These are phyloP conservation scores for Macropodus opercularis DNA, from an alignment of 2,797 vertebrate species.

Conservation along the genomic window DNA sequence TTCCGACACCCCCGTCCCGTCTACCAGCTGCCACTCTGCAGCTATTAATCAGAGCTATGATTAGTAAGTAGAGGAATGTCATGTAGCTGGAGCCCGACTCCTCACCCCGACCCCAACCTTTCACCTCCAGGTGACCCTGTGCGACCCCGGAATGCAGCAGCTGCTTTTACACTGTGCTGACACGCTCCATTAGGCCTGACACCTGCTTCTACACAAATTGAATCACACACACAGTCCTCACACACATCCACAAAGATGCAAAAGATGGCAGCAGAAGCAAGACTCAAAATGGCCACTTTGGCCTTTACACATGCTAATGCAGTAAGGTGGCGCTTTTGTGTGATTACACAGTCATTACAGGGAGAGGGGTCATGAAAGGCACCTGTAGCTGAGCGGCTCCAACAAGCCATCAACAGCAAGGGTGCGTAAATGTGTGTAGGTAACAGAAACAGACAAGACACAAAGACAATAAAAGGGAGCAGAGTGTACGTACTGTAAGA, in stretches of 20 bases:
- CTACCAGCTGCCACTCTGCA: conserved; percentile 69
- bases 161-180: conserved; percentile 67
- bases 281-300: conserved; percentile 48
- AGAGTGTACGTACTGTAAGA: conserved; percentile 16
- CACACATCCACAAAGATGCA: conserved; percentile 21
- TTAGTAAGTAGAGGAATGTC: conserved; percentile 77
- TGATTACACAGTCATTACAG: conserved; percentile 80
- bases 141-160: conserved; percentile 51
- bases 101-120: conserved; percentile 65
- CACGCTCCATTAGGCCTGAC: conserved; percentile 71
- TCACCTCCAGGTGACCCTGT: conserved; percentile 45
- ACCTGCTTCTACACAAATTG: conserved; percentile 62
- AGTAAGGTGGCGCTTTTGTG: conserved; percentile 66
- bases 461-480: conserved; percentile 24
- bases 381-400: conserved; percentile 70
- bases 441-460: too few relatives aligned
- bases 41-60: conserved; percentile 73
- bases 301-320: conserved; percentile 78
- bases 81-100: conserved; percentile 68
- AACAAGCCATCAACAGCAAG: conserved; percentile 45
- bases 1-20: conserved; percentile 55
- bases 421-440: conserved; percentile 14
- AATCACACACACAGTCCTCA: conserved; percentile 20
- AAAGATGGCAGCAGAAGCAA: conserved; percentile 41
- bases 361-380: conserved; percentile 63